Evolutionary conservation across 2,888 invertebrate genomes (phyloP).

Genomic region (Luperina nickerlii): DNA sequence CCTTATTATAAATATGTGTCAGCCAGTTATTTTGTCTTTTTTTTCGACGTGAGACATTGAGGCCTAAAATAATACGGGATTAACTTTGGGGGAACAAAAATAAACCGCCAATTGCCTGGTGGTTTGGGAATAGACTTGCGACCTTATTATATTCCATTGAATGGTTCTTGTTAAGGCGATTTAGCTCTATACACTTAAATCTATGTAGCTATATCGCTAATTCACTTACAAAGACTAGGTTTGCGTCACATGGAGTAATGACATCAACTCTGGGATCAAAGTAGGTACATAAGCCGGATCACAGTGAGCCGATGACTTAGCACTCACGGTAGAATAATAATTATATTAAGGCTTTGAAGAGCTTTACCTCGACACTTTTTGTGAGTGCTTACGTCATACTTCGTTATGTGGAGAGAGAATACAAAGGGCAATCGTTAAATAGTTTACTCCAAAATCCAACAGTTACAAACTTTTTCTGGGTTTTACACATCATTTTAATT

Average conservation of each 20-base stretch:
- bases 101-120: conserved; percentile 16
- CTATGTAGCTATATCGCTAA: conserved; percentile 23
- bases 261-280: conserved; percentile 52
- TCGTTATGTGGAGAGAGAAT: conserved; percentile 10
- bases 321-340: conserved; percentile 41
- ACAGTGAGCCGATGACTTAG: conserved; percentile 37
- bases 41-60: conserved; percentile 13
- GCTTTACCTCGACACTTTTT: conserved; percentile 36
- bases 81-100: conserved; percentile 29
- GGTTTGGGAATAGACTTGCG: conserved; percentile 7
- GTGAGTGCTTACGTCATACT: conserved; percentile 6
- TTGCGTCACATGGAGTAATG: conserved; percentile 59
- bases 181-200: conserved; percentile 32
- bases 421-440: conserved; percentile 10
- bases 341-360: conserved; percentile 28
- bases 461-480: conserved; percentile 24
- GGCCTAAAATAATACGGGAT: conserved; percentile 12
- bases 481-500: conserved; percentile 12
- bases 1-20: conserved; percentile 15
- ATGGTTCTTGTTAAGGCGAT: conserved; percentile 27
- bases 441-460: conserved; percentile 11
- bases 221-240: conserved; percentile 43
- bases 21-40: conserved; percentile 18
- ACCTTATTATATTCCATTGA: conserved; percentile 21
- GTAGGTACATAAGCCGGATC: conserved; percentile 46